Evolutionary conservation across 1,140 invertebrate genomes (phyloP).

Genomic region (Trichonephila clavipes): DNA sequence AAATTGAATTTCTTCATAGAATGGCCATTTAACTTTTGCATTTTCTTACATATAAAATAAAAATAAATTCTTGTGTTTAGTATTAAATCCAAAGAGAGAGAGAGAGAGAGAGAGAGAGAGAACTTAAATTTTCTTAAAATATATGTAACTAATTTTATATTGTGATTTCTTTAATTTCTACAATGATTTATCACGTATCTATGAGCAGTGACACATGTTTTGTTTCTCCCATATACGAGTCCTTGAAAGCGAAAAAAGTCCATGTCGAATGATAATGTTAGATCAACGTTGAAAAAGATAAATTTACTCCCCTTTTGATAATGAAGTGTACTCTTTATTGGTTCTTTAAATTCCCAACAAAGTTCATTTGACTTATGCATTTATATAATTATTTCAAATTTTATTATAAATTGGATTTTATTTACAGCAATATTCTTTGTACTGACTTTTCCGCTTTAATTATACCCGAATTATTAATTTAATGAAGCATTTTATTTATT

Average conservation of each 20-base stretch:
- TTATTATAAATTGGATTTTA: background rate
- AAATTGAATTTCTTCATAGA: no score
- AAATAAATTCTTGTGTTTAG: no score
- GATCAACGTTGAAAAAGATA: background rate
- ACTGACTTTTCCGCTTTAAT: background rate
- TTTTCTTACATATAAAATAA: no score
- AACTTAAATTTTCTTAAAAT: no score
- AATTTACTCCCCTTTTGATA: background rate
- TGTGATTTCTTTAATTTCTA: background rate
- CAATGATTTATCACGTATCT: background rate
- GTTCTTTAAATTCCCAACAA: background rate
- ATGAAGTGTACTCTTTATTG: background rate
- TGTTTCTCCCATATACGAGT: background rate
- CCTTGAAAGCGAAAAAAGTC: background rate
- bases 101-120: no score
- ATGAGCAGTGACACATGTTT: background rate
- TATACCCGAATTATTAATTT: background rate
- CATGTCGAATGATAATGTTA: background rate
- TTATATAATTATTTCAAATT: background rate
- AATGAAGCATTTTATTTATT: background rate
- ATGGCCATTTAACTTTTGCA: no score
- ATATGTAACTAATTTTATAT: no score
- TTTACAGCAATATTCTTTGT: background rate
- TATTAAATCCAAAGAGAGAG: no score
- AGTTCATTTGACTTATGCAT: background rate